Evolutionary conservation across 2,797 vertebrate species (phyloP).

Genomic region (Fundulus diaphanus): DNA sequence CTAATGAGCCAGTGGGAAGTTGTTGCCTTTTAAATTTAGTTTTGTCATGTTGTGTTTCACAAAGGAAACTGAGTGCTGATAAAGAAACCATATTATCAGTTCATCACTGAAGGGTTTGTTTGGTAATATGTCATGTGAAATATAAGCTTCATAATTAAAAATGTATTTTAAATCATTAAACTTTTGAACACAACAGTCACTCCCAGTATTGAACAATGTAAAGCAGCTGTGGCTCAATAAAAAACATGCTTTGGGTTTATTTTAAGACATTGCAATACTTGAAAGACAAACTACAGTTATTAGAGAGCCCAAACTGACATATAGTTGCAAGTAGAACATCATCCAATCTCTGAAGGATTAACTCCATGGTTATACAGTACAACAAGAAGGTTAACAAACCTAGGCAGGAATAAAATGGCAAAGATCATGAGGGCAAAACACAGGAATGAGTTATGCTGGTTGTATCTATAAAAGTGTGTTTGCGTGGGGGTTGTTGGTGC

Average conservation of each 20-base stretch:
- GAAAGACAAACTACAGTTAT: background rate
- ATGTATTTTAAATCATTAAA: background rate
- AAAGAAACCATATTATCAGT: constrained; percentile 3
- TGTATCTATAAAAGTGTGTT: background rate
- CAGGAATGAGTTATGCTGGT: background rate
- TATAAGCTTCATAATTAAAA: background rate
- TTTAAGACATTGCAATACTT: background rate
- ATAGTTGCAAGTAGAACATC: background rate
- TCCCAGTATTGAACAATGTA: background rate
- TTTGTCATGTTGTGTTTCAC: constrained; percentile 2
- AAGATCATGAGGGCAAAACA: constrained; percentile 4
- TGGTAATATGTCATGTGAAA: constrained; percentile 14
- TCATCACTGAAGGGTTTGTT: background rate
- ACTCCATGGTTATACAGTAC: background rate
- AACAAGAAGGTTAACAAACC: background rate
- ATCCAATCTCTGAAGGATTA: background rate
- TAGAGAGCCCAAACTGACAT: background rate
- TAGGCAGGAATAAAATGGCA: background rate
- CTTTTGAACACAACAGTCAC: background rate
- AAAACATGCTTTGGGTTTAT: background rate
- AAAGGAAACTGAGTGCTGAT: background rate
- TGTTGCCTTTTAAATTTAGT: constrained; percentile 1
- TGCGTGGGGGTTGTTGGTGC: background rate
- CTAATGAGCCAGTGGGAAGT: background rate
- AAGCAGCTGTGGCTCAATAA: background rate